Evolutionary conservation across 2,113 vertebrate species (phyloP), one percentile per base, ranked within the genome.

Genomic region (Pleuronectes platessa): DNA sequence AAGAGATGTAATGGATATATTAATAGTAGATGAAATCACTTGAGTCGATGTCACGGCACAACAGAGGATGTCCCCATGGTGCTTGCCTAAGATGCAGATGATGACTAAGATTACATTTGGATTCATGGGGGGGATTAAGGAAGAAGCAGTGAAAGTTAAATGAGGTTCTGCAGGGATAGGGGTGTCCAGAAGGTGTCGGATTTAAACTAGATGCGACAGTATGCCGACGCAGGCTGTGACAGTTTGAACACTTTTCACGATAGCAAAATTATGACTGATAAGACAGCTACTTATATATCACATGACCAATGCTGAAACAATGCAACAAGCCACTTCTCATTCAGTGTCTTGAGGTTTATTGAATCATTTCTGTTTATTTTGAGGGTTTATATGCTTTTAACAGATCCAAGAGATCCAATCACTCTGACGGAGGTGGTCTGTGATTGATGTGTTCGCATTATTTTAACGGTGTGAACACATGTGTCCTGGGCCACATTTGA

Each of bases 61-160:
- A 5, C 67, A 23, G 73, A 20, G 54, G 67, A 70, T 71, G 61
- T 13, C 17, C 26, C 31, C 45, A 31, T 58, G 7, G 23, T 31
- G 69, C 59, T 60, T 8, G 9, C 17, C 21, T 64, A 7, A n/a
- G 51, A 77, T 58, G 47, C n/a, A 37, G 21, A 51, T 47, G 64
- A 66, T 67, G 60, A 68, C 49, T 61, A 21, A 66, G 62, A 68
- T 77, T 82, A 20, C 51, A 35, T 68, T 47, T 64, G 70, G 65
- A 82, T 84, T 77, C 61, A 60, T 68, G 71, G 23, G 74, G 18
- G 12, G 11, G 61, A 68, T 82, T 81, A 81, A 67, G n/a, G 40
- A 58, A 70, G 40, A 58, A 70, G 40, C 27, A 42, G 21, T 79
- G 68, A 79, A 70, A 76, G 47, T 71, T 81, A 49, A 56, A 75